Evolutionary conservation across 2,797 vertebrate genomes (phyloP), one percentile per base, ranked within the genome.

Genomic region (Falco peregrinus): DNA sequence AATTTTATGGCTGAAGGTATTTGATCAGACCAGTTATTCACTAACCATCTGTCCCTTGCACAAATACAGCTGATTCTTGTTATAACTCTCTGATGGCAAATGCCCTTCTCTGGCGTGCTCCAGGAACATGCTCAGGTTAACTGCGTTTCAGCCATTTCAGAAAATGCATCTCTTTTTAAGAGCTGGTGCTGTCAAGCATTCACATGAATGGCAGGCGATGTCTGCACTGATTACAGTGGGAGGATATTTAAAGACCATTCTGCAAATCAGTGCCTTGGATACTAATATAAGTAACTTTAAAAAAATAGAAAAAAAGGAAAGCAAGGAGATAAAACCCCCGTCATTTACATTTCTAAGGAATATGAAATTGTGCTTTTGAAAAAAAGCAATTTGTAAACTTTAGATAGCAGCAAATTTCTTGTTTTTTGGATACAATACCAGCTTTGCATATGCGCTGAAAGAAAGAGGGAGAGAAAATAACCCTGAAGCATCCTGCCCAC

Each of bases 381-480:
- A 95, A 96, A 97, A 97, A 78, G 93, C 96, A 97, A 97, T 96
- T 97, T 97, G 96, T 97, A 96, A 97, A 97, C 96, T 96, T 97
- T 92, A 97, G 96, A 97, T 97, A 97, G 96, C 92, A 94, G 95
- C 94, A 96, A 97, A 97, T 96, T 97, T 94, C 93, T 97, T 95
- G 82, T 93, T 97, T 97, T 95, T 95, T 75, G 84, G 94, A 95
- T 87, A 97, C 93, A 96, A 97, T 96, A 94, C 93, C 93, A 97
- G 95, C 95, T 97, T 96, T 96, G 93, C 87, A 95, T 94, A 96
- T 84, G 81, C 60, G 3, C 93, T 96, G 94, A 97, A 97, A 98
- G 97, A 95, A 97, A 98, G 88, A 90, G 67, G 97, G 96, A 97
- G 94, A 97, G 94, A 97, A 97, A 97, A 97, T 97, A 97, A 97